phyloP scores from a whole-genome alignment of 2,113 vertebrate genomes.

The Misgurnus mizolepis region DNA sequence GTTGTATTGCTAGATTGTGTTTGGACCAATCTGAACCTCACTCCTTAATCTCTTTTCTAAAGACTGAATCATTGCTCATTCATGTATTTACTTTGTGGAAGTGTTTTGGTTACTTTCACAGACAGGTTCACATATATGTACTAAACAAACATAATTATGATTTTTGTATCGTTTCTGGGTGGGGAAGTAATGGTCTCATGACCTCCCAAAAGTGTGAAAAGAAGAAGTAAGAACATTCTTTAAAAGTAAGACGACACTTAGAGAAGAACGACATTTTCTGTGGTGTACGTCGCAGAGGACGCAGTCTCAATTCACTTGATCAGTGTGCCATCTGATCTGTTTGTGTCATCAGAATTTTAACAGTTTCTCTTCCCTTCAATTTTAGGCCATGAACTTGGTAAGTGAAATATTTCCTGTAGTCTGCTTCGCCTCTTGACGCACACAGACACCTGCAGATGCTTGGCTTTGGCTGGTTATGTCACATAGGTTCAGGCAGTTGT shows the following conservation, averaged over 20 bases:
- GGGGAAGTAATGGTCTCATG: neutral
- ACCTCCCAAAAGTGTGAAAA: neutral
- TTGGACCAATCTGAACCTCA: too few species aligned
- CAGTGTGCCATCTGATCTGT: conserved; percentile 15
- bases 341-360: conserved; percentile 58
- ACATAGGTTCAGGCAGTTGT: neutral
- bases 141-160: too few species aligned
- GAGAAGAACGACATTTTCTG: neutral
- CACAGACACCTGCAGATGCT: conserved; percentile 11
- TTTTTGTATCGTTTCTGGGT: too few species aligned
- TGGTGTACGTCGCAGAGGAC: too few species aligned
- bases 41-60: too few species aligned
- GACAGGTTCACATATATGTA: too few species aligned
- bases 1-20: neutral
- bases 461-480: conserved; percentile 1
- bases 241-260: neutral
- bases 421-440: conserved; percentile 30
- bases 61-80: too few species aligned
- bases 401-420: conserved; percentile 74
- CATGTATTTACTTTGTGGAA: too few species aligned
- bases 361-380: conserved; percentile 69
- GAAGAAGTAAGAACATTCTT: neutral
- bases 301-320: neutral
- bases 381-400: conserved; percentile 98
- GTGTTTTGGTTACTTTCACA: too few species aligned